A percentile compares a stretch with the other conserved stretches of the same genome.
Evolutionary conservation across 2,113 vertebrate species (phyloP).

Genomic region (Pterocles orientalis): DNA sequence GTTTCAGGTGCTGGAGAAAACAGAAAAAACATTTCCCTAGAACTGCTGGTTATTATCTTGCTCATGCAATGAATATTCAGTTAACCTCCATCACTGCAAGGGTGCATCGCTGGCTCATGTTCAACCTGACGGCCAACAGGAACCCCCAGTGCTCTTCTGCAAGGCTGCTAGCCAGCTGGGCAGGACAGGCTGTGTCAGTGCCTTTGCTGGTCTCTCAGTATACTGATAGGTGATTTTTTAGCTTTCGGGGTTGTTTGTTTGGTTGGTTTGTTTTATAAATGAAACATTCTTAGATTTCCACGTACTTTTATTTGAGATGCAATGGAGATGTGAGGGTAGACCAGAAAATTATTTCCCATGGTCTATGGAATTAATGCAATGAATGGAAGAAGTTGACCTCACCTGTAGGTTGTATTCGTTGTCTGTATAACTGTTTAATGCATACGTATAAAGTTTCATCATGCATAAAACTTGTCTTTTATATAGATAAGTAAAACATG

Average conservation of each 20-base stretch:
- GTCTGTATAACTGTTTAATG: not conserved
- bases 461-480: not conserved
- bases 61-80: not conserved
- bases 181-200: not conserved
- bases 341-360: not conserved
- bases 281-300: not conserved
- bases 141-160: not conserved
- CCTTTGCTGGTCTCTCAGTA: not conserved
- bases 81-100: not conserved
- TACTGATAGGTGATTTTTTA: not conserved
- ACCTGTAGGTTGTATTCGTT: not conserved
- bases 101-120: not conserved
- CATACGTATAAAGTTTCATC: not conserved
- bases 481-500: not conserved
- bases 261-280: not conserved
- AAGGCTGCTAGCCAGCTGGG: not conserved
- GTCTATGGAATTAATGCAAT: not conserved
- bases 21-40: not conserved
- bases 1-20: not conserved
- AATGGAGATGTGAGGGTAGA: not conserved
- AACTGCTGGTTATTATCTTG: not conserved
- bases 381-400: not conserved
- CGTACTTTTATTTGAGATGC: not conserved
- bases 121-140: not conserved
- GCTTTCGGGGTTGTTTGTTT: not conserved